A percentile compares a stretch with the other conserved stretches of the same genome.
phyloP scores from a whole-genome alignment of 2,113 vertebrate species.

The Sphyrna mokarran region DNA sequence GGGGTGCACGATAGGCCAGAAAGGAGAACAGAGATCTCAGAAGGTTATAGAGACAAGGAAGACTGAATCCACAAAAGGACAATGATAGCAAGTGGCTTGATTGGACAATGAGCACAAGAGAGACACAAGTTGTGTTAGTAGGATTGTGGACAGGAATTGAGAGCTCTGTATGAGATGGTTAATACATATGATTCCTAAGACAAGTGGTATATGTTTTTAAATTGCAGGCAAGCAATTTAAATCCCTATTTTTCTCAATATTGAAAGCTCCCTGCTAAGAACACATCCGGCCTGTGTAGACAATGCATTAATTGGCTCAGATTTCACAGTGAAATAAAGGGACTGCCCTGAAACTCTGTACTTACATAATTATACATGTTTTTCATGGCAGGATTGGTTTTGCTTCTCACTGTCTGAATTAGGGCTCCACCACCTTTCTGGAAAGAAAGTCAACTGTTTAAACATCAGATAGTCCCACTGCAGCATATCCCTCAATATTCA shows the following conservation, averaged over 20 bases:
- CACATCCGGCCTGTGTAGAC: not conserved
- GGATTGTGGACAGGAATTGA: not conserved
- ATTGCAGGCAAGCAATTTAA: not conserved
- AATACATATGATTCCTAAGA: not conserved
- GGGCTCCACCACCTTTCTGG: constrained; percentile 77
- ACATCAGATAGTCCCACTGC: not conserved
- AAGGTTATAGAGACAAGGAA: not conserved
- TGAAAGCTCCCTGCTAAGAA: not conserved
- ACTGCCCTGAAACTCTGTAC: constrained; percentile 31
- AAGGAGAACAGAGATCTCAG: not conserved
- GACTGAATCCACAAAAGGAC: not conserved
- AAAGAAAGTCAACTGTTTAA: constrained; percentile 28
- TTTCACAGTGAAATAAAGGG: too few species aligned
- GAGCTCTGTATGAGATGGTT: not conserved
- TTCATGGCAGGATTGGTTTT: constrained; percentile 62
- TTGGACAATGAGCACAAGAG: not conserved
- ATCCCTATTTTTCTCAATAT: not conserved
- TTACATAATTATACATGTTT: constrained; percentile 67
- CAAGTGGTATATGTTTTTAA: not conserved
- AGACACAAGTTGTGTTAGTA: not conserved
- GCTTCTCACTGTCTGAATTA: constrained; percentile 72
- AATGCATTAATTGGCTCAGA: not conserved
- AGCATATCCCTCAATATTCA: not conserved
- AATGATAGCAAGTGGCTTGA: not conserved
- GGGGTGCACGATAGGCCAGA: not conserved